Evolutionary conservation across 2,888 invertebrate species (phyloP).

Genomic region (Leptinotarsa tumamoca): DNA sequence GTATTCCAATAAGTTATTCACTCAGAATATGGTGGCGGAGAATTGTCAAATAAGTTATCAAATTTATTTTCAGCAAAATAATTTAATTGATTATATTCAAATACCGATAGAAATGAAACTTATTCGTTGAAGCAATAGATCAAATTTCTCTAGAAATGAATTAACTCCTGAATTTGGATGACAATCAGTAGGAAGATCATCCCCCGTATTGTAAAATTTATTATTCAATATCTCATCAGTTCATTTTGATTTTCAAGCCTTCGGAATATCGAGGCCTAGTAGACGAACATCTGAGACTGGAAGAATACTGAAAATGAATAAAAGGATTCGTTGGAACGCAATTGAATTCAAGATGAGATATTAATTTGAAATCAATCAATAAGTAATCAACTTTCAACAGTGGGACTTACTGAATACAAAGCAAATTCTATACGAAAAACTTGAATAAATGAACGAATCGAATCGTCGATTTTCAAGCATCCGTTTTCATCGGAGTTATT

Average conservation of each 20-base stretch:
- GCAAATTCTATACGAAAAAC: not conserved
- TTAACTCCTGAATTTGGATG: no score
- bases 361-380: not conserved
- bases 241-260: not conserved
- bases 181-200: no score
- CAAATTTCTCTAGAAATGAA: no score
- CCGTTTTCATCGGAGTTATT: not conserved
- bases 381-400: not conserved
- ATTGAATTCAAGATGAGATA: slow-evolving; percentile 8
- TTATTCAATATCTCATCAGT: not conserved
- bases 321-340: not conserved
- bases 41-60: no score
- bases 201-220: no score
- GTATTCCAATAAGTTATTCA: no score
- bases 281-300: not conserved
- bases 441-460: not conserved
- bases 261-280: not conserved
- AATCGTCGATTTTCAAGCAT: not conserved
- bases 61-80: no score
- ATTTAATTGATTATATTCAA: no score
- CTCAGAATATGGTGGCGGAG: no score
- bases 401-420: not conserved
- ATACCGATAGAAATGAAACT: no score
- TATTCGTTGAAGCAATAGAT: no score
- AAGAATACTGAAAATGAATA: not conserved